A percentile compares a stretch with the other conserved stretches of the same genome.
These are phyloP conservation scores for Drosophila hamatofila DNA, from an alignment of 2,888 invertebrate genomes.

Conservation along the genomic window DNA sequence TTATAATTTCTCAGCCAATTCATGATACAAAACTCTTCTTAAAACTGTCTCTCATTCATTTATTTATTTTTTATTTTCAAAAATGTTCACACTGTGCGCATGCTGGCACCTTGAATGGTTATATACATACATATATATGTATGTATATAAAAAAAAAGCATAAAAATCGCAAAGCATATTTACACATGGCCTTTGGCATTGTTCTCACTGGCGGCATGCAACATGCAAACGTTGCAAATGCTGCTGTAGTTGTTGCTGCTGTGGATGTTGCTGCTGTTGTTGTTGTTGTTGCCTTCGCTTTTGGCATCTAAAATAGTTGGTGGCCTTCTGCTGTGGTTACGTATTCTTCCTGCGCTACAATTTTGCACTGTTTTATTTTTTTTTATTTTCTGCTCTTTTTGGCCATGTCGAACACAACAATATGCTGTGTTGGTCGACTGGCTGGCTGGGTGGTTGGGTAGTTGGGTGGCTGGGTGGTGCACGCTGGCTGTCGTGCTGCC, in stretches of 20 bases:
- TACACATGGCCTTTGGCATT: slow-evolving; percentile 78
- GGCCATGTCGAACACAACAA: slow-evolving; percentile 69
- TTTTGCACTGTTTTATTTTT: slow-evolving; percentile 38
- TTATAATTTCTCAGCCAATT: neutral
- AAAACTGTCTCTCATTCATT: neutral
- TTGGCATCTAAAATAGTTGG: slow-evolving; percentile 77
- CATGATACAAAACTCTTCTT: neutral
- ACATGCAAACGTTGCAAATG: slow-evolving; percentile 43
- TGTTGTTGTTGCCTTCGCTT: slow-evolving; percentile 47
- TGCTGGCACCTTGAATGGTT: slow-evolving; percentile 33
- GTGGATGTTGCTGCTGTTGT: slow-evolving; percentile 21
- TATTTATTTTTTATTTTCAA: slow-evolving; percentile 26
- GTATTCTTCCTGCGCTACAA: slow-evolving; percentile 57
- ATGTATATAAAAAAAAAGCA: slow-evolving; percentile 10
- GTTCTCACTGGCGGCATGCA: slow-evolving; percentile 63
- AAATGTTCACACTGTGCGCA: slow-evolving; percentile 54
- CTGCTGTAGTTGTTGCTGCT: neutral
- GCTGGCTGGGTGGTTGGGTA: slow-evolving; percentile 3
- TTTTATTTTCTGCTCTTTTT: slow-evolving; percentile 19
- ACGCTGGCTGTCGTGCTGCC: slow-evolving; percentile 27
- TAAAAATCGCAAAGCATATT: slow-evolving; percentile 68
- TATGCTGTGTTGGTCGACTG: slow-evolving; percentile 46
- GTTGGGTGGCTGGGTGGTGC: slow-evolving; percentile 3
- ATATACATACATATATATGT: neutral
- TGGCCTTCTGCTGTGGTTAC: slow-evolving; percentile 73